Evolutionary conservation across 2,888 invertebrate genomes (phyloP), one percentile per base, ranked within the genome.

Genomic region (Pyrochroa serraticornis): DNA sequence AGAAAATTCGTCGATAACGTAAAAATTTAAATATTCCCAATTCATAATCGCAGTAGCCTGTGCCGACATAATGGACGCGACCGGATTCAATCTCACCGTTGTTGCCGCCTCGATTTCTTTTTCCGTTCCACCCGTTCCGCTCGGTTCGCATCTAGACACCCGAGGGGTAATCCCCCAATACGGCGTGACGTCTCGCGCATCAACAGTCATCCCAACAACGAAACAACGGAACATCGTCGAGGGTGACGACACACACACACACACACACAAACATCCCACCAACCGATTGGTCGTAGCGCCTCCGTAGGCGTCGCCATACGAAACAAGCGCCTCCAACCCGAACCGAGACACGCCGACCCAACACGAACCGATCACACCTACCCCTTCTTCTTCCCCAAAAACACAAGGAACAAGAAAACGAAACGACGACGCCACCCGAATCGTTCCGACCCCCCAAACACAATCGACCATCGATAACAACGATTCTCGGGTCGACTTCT

Each of bases 271-370:
- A 7, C 8, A n/a, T 10, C 22, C 22, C 22, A 2, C 22, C 22
- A 22, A 2, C 22, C 22, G 22, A 48, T 48, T 55, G 42, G 54
- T 8, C 37, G 37, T 35, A 41, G 34, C 38, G 47, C n/a, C 32
- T 13, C 12, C 41, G 47, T 41, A 43, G 56, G 51, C 45, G 52
- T 52, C 51, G 48, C 49, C 52, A 42, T 14, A 42, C 10, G 8
- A 7, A 5, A 31, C 31, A n/a, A 6, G 13, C 33, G n/a, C 36
- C n/a, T 10, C n/a, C 36, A 35, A 10, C 36, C 36, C 9, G n/a
- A n/a, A 9, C 36, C 10, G 36, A 35, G 2, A 35, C 10, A 3
- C 36, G 3, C n/a, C 36, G 9, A 35, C n/a, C 36, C 10, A 35
- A 5, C 43, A 22, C 10, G 14, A 39, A 22, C 22, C 22, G 22